phyloP scores from a whole-genome alignment of 2,797 vertebrate genomes.

The Peromyscus eremicus region DNA sequence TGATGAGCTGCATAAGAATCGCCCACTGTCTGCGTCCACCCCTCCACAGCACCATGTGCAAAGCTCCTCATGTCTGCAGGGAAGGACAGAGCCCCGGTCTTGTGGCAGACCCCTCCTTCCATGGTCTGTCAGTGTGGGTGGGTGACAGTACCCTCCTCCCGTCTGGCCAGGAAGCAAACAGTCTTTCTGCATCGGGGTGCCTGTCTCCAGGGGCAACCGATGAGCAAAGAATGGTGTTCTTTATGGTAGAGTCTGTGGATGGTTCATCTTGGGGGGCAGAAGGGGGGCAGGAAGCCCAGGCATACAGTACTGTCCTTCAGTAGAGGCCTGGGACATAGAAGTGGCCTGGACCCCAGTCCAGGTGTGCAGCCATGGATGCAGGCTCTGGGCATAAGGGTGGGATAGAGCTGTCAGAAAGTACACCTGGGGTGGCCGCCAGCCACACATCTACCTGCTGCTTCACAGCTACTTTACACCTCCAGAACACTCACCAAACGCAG shows the following conservation, averaged over 20 bases:
- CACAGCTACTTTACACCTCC: neutral
- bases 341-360: neutral
- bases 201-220: conserved; percentile 75
- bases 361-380: neutral
- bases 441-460: neutral
- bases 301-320: conserved; percentile 58
- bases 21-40: neutral
- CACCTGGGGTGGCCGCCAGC: accelerated
- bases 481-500: neutral
- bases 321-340: neutral
- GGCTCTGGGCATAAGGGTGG: neutral
- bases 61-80: conserved; percentile 17
- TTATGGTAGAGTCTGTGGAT: conserved; percentile 39
- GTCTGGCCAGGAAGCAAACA: conserved; percentile 53
- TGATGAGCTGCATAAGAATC: conserved; percentile 30
- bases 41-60: neutral
- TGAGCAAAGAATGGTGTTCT: conserved; percentile 68
- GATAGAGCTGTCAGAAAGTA: neutral
- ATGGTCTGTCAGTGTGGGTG: conserved; percentile 8
- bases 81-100: conserved; percentile 68
- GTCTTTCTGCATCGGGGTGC: conserved; percentile 42
- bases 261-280: neutral
- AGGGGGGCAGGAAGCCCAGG: conserved; percentile 58
- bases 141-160: neutral
- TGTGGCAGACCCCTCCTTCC: conserved; percentile 29